A percentile compares a stretch with the other conserved stretches of the same genome.
phyloP scores from a whole-genome alignment of 2,113 vertebrate species.

The Rhynchomys soricoides region DNA sequence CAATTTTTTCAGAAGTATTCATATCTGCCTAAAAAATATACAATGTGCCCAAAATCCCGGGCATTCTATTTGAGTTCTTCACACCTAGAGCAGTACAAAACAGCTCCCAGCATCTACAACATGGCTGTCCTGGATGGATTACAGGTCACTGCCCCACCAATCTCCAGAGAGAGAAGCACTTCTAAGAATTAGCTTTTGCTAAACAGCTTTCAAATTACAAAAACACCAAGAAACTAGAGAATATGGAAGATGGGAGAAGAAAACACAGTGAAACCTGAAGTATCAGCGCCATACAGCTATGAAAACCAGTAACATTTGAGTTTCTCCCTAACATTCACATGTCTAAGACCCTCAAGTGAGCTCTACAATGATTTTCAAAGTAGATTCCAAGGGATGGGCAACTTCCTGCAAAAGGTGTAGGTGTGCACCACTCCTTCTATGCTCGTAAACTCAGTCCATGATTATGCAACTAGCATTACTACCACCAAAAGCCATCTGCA shows the following conservation, averaged over 20 bases:
- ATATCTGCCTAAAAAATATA: not conserved
- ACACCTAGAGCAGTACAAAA: not conserved
- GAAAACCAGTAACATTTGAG: conserved; percentile 42
- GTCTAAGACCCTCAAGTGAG: conserved; percentile 1
- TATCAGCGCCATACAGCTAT: not conserved
- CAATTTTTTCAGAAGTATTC: conserved; percentile 40
- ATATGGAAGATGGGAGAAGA: not conserved
- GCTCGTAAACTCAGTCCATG: conserved; percentile 70
- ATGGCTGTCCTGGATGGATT: not conserved
- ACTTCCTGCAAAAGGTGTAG: not conserved
- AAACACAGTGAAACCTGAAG: not conserved
- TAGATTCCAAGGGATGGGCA: not conserved
- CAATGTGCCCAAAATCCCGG: not conserved
- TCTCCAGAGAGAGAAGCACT: not conserved
- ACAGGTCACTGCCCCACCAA: not conserved
- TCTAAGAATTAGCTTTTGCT: not conserved
- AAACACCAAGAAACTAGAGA: not conserved
- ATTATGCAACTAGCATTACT: conserved; percentile 75
- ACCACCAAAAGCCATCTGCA: conserved; percentile 74
- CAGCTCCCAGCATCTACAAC: not conserved
- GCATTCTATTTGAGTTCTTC: not conserved
- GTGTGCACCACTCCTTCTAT: conserved; percentile 33
- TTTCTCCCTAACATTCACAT: not conserved
- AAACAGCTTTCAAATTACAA: conserved; percentile 28
- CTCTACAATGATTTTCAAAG: conserved; percentile 17